Evolutionary conservation across 2,888 invertebrate genomes (phyloP).

Genomic region (Cyclophora albipunctata): DNA sequence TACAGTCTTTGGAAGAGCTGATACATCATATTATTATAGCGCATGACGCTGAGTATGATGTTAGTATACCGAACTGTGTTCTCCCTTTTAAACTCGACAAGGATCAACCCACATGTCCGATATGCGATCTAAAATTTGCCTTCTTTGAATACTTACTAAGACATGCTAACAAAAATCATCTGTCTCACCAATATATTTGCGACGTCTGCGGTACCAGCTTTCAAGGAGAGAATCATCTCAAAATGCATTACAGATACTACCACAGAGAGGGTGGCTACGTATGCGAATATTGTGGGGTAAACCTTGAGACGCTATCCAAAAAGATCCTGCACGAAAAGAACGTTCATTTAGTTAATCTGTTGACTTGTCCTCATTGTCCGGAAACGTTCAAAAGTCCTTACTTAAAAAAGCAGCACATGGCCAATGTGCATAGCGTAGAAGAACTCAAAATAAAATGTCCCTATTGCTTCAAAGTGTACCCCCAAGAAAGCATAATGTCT

Average conservation of each 20-base stretch:
- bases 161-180: slow-evolving; percentile 62
- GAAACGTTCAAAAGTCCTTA: slow-evolving; percentile 65
- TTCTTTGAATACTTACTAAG: slow-evolving; percentile 62
- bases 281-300: slow-evolving; percentile 66
- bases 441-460: slow-evolving; percentile 65
- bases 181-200: slow-evolving; percentile 65
- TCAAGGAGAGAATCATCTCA: slow-evolving; percentile 64
- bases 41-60: slow-evolving; percentile 64
- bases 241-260: slow-evolving; percentile 66
- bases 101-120: slow-evolving; percentile 55
- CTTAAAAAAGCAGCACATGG: slow-evolving; percentile 57
- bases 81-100: slow-evolving; percentile 60
- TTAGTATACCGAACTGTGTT: slow-evolving; percentile 57
- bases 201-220: slow-evolving; percentile 67
- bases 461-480: slow-evolving; percentile 64
- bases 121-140: slow-evolving; percentile 59
- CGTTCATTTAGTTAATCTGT: slow-evolving; percentile 52
- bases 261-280: slow-evolving; percentile 61
- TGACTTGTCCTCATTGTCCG: slow-evolving; percentile 57
- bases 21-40: slow-evolving; percentile 63
- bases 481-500: slow-evolving; percentile 74
- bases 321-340: slow-evolving; percentile 65
- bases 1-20: slow-evolving; percentile 51
- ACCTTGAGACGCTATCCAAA: slow-evolving; percentile 57
- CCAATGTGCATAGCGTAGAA: slow-evolving; percentile 59